These are phyloP conservation scores for Cancer borealis DNA, from an alignment of 2,888 invertebrate species.

Conservation along the genomic window DNA sequence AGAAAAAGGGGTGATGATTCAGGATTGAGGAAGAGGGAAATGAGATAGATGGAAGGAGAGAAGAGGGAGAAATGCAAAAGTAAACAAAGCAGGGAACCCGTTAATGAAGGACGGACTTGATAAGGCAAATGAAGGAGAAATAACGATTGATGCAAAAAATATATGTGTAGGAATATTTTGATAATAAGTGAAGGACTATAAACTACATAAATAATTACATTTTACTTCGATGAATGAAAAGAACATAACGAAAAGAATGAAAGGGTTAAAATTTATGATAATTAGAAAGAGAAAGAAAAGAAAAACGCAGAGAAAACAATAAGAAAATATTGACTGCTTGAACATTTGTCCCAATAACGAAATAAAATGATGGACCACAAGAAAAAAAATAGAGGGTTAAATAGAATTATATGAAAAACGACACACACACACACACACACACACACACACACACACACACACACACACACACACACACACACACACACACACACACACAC, in stretches of 20 bases:
- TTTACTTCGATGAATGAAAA: not conserved
- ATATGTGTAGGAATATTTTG: not conserved
- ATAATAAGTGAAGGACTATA: not conserved
- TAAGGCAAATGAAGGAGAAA: not conserved
- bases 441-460: not conserved
- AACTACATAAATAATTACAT: not conserved
- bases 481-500: slow-evolving; percentile 3
- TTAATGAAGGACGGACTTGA: slow-evolving; percentile 33
- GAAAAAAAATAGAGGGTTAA: too few species aligned
- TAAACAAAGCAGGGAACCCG: not conserved
- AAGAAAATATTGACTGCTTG: not conserved
- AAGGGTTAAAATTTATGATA: not conserved
- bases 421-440: not conserved
- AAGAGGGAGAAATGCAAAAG: not conserved
- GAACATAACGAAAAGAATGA: not conserved
- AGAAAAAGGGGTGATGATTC: slow-evolving; percentile 15
- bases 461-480: not conserved
- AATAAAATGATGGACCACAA: too few species aligned
- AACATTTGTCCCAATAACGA: too few species aligned
- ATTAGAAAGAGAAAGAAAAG: not conserved
- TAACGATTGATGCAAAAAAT: not conserved
- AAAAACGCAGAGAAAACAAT: not conserved
- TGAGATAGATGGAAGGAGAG: slow-evolving; percentile 25
- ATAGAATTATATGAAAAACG: too few species aligned
- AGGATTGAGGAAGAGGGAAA: slow-evolving; percentile 31